Evolutionary conservation across 2,797 vertebrate species (phyloP).

Genomic region (Squalus acanthias): DNA sequence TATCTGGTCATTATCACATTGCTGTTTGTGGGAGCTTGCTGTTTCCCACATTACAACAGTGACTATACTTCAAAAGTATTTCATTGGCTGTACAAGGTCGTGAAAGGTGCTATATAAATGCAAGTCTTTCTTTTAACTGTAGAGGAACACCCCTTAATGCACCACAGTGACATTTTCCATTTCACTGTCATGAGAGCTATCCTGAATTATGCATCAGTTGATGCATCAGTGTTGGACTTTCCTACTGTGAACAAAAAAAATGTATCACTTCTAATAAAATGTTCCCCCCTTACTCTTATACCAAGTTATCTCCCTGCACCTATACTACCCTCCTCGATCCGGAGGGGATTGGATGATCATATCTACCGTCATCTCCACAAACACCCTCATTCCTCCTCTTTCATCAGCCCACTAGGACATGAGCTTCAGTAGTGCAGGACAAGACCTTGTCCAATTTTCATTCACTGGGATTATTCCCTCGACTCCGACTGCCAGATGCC

Average conservation of each 20-base stretch:
- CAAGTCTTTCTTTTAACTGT: too few relatives aligned
- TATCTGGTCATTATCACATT: too few relatives aligned
- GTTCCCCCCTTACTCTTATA: too few relatives aligned
- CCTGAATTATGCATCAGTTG: background rate
- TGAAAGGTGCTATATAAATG: too few relatives aligned
- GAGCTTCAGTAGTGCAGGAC: background rate
- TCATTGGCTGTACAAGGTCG: too few relatives aligned
- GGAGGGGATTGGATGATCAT: background rate
- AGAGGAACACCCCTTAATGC: background rate
- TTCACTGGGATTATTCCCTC: background rate
- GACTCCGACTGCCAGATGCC: background rate
- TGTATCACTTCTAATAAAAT: background rate
- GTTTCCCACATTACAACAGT: too few relatives aligned
- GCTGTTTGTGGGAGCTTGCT: too few relatives aligned
- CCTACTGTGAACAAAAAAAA: background rate
- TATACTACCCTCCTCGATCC: background rate
- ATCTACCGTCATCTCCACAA: background rate
- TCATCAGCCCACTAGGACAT: background rate
- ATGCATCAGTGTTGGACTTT: background rate
- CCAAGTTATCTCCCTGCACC: background rate
- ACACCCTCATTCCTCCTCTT: background rate
- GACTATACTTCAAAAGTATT: too few relatives aligned
- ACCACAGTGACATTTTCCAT: background rate
- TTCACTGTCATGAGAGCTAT: background rate
- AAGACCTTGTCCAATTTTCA: background rate